Base-by-base conservation (phyloP, 2,888 invertebrate genomes). In the Tipula helvola region DNA sequence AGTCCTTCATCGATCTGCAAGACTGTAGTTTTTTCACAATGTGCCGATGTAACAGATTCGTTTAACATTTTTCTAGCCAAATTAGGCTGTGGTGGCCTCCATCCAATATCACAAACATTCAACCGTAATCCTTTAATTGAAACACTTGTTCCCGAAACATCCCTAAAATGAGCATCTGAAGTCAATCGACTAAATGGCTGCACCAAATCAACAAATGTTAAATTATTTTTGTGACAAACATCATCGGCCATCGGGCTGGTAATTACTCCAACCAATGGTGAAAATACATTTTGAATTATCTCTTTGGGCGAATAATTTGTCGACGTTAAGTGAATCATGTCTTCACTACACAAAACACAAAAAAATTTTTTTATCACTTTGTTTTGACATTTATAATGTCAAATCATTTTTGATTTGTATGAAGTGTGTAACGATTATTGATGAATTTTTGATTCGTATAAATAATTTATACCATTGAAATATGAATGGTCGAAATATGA, bases 231-330 rank as follows among this genome's bases (percentile, higher is more conserved):
- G 89, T 95, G 95, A 90, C 98, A 97, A 87, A 96, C 93, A 89
- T 94, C 94, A 89, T 98, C 97, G 12, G 97, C 98, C 90, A 95
- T 94, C 83, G 94, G 93, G 89, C 97, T 97, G 90, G 96, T 95
- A 88, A 98, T 92, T 36, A 97, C 96, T 86, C 97, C 98, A 88
- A 98, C 94, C 91, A 96, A 94, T 0, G 98, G 98, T 85, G 96
- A 96, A 92, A 98, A 98, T 83, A 97, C 95, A 91, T 95, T 95
- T 91, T 96, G 96, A 88, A 98, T 96, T 91, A 97, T 96, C 92
- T 98, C 97, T 89, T 96, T 95, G 3, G 96, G 94, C 89, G 95
- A 95, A 89, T 93, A 93, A 90, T 93, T 94, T 89, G 93, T 94
- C 88, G 94, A 93, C 88, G 94, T 91, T 88, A 92, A 88, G 88